Evolutionary conservation across 1,140 invertebrate genomes (phyloP), one percentile per base, ranked within the genome.

Genomic region (Neotoxoptera formosana): DNA sequence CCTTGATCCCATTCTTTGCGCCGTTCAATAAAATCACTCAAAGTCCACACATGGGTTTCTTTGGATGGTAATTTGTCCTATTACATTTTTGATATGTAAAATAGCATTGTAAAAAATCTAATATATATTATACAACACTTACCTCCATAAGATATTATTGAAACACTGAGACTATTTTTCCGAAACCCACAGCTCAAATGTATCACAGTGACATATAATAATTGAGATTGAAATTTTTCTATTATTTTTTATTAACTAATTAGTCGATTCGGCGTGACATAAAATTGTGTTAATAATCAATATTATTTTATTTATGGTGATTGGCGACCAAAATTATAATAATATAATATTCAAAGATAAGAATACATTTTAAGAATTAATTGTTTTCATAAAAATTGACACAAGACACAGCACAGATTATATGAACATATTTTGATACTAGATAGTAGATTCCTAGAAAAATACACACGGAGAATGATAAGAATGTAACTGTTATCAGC

Each of bases 11-110:
- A 93, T 25, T 93, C 48, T 41, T 83, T 93, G 25, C 91, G 91
- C 7, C 76, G 67, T 86, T 93, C 91, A 41, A 93, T 86, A 30
- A 93, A 93, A 93, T 93, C 91, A n/a, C 81, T 83, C 17, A 93
- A 83, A 30, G 91, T 86, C 81, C 81, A 93, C 7, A 93, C n/a
- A 53, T 93, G 81, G 41, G 91, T 30, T 51, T 93, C 91, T 14
- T 53, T 84, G 14, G 48, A 14, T n/a, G 47, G 81, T 53, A 93
- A 67, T 7, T 84, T 86, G 34, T 56, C 51, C 91, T 93, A 53
- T 53, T 36, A 41, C 53, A 84, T 23, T 9, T 41, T 89, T 41
- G 0, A 25, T 23, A 36, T 76, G 76, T 48, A 53, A 81, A 92
- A 76, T 25, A 2, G 7, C 36, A 91, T 67, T 14, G 30, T 91